Conservation (phyloP, 2,797 vertebrate genomes). For the Pantherophis vulpinus region DNA sequence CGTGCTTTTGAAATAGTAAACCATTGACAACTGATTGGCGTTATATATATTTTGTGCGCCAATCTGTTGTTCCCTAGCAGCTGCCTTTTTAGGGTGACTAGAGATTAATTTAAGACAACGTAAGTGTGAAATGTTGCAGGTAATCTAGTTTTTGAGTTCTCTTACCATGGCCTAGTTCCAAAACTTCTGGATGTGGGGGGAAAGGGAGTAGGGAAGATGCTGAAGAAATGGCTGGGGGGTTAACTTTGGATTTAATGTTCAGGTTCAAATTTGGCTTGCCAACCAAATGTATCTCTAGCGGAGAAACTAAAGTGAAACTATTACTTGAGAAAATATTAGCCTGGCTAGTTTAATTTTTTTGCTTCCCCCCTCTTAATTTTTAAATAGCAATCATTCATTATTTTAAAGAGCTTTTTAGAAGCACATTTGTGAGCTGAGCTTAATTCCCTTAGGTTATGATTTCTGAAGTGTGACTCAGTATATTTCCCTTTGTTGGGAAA, state of each 20-base stretch:
- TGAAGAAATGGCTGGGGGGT: background rate
- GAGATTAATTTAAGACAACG: conserved; percentile 5
- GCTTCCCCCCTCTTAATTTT: background rate
- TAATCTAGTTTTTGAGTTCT: background rate
- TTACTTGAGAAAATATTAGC: conserved; percentile 18
- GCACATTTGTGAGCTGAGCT: background rate
- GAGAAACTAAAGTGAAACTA: conserved; percentile 13
- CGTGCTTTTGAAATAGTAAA: conserved; percentile 15
- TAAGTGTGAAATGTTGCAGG: background rate
- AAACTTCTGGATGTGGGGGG: background rate
- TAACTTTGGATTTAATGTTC: conserved; percentile 21
- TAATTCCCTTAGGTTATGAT: conserved; percentile 19
- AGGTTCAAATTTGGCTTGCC: conserved; percentile 2
- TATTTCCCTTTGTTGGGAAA: background rate
- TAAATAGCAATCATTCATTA: conserved; percentile 22
- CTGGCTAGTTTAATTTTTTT: conserved; percentile 23
- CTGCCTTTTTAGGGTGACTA: background rate
- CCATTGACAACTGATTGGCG: background rate
- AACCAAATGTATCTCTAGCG: conserved; percentile 5
- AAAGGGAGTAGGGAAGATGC: background rate
- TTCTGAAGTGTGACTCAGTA: conserved; percentile 25
- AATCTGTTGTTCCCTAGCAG: background rate
- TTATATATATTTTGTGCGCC: background rate
- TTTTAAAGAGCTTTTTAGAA: conserved; percentile 14
- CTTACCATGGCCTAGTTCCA: background rate